These are phyloP conservation scores for Stenoptilia bipunctidactyla DNA, from an alignment of 2,888 invertebrate genomes.

Conservation along the genomic window DNA sequence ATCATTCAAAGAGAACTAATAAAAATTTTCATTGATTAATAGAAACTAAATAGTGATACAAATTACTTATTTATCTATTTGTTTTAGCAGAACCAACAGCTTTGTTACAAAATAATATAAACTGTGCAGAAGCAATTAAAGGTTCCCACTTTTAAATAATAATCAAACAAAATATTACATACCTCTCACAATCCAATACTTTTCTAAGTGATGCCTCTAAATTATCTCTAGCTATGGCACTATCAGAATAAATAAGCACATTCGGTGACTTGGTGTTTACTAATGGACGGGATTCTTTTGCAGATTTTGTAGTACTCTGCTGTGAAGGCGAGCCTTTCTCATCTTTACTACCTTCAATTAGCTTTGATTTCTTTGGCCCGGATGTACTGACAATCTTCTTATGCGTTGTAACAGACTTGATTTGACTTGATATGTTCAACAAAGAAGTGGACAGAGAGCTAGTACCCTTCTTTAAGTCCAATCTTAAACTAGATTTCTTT, in stretches of 20 bases:
- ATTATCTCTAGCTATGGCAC: conserved; percentile 79
- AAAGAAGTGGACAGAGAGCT: conserved; percentile 53
- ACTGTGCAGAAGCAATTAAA: too few relatives aligned
- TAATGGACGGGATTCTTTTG: conserved; percentile 64
- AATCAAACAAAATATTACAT: conserved; percentile 21
- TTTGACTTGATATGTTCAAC: conserved; percentile 63
- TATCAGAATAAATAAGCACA: conserved; percentile 86
- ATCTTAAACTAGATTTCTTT: conserved; percentile 57
- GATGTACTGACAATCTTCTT: conserved; percentile 58
- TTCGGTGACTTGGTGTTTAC: conserved; percentile 80
- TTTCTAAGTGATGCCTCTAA: conserved; percentile 77
- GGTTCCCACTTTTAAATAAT: too few relatives aligned
- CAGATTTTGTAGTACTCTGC: conserved; percentile 45
- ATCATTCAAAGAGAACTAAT: too few relatives aligned
- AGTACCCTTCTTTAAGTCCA: conserved; percentile 58
- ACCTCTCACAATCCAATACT: conserved; percentile 81
- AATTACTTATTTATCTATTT: too few relatives aligned
- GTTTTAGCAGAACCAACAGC: too few relatives aligned
- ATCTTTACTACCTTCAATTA: conserved; percentile 36
- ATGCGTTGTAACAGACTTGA: conserved; percentile 61
- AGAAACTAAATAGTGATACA: too few relatives aligned
- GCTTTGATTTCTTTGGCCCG: conserved; percentile 48
- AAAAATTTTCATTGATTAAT: too few relatives aligned
- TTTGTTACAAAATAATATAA: too few relatives aligned
- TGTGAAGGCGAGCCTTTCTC: conserved; percentile 34